These are phyloP conservation scores for Biston stratarius DNA, from an alignment of 2,888 invertebrate species.

Conservation along the genomic window DNA sequence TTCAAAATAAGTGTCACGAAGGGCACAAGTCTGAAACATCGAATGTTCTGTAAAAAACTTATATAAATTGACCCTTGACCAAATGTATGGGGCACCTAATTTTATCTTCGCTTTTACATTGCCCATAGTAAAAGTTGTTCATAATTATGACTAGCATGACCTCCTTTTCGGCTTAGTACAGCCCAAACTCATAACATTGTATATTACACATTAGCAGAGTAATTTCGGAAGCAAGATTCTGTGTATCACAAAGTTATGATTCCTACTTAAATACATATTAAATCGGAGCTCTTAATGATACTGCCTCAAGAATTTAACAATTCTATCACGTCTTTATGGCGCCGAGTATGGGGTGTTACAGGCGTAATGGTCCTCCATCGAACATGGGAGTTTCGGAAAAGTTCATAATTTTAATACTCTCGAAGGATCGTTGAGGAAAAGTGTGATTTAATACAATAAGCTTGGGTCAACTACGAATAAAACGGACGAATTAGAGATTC, in stretches of 20 bases:
- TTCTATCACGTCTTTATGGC: conserved; percentile 35
- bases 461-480: not conserved
- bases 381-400: conserved; percentile 22
- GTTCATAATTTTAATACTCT: conserved; percentile 24
- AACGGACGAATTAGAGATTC: not conserved
- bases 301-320: conserved; percentile 23
- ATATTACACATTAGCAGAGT: not conserved
- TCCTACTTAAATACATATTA: conserved; percentile 15
- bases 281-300: conserved; percentile 22
- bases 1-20: no score
- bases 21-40: no score
- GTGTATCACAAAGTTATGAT: conserved; percentile 11
- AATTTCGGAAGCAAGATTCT: not conserved
- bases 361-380: conserved; percentile 33
- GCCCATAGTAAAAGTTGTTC: no score
- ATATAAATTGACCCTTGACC: no score
- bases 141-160: no score
- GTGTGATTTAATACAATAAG: conserved; percentile 9
- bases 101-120: no score
- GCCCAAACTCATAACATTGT: no score
- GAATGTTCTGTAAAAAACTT: no score
- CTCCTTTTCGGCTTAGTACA: no score
- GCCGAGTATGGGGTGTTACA: conserved; percentile 32
- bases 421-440: conserved; percentile 15
- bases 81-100: no score